These are phyloP conservation scores for Trematocara caparti DNA, from an alignment of 2,797 vertebrate species.

Conservation along the genomic window DNA sequence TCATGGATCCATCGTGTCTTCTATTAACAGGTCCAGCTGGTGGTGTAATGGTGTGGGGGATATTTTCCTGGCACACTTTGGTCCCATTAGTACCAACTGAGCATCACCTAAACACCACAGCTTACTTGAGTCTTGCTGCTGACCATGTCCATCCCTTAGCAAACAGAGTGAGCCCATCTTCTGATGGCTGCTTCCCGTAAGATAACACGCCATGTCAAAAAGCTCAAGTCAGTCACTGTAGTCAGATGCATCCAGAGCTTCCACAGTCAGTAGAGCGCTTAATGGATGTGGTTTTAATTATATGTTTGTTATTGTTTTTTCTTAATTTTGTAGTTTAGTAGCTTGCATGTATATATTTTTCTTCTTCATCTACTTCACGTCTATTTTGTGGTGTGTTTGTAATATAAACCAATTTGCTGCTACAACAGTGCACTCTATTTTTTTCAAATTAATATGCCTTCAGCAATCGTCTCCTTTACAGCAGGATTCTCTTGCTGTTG, in stretches of 20 bases:
- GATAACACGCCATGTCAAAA: not conserved
- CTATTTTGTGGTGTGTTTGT: not conserved
- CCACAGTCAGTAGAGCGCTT: not conserved
- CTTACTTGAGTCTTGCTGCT: not conserved
- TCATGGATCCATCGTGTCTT: not conserved
- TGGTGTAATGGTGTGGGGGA: not conserved
- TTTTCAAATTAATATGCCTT: not conserved
- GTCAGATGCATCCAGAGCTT: not conserved
- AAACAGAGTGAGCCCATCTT: not conserved
- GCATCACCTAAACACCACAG: not conserved
- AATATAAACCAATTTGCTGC: not conserved
- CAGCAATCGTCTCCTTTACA: not conserved
- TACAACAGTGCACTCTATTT: not conserved
- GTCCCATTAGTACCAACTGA: not conserved
- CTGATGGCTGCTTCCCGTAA: not conserved
- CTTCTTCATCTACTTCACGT: not conserved
- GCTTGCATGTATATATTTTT: not conserved
- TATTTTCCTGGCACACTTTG: not conserved
- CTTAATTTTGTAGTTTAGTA: not conserved
- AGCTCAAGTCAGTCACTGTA: not conserved
- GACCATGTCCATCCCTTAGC: not conserved
- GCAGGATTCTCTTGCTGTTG: not conserved
- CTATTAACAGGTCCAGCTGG: not conserved
- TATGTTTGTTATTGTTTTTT: not conserved
- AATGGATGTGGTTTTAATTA: not conserved